Percentiles rank a stretch among this genome's conserved stretches.
Evolutionary conservation across 2,797 vertebrate genomes (phyloP).

Genomic region (Hippoglossus hippoglossus): DNA sequence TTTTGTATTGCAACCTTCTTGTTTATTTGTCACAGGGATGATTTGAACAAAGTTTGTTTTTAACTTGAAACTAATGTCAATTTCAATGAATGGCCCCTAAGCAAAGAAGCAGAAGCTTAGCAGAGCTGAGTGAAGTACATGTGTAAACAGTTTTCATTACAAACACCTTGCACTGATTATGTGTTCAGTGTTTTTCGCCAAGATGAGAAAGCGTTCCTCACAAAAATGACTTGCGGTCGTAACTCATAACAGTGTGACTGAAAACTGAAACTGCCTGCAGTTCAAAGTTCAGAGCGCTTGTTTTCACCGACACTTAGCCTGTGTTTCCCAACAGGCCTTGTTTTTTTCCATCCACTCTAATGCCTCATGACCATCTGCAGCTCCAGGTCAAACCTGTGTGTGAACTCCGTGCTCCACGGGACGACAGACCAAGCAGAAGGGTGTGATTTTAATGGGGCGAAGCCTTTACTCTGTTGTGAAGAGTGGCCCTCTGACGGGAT

Average conservation of each 20-base stretch:
- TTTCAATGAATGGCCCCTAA: neutral
- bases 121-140: neutral
- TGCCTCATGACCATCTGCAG: slow-evolving; percentile 65
- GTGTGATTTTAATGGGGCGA: slow-evolving; percentile 75
- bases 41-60: neutral
- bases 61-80: neutral
- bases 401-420: slow-evolving; percentile 62
- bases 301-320: slow-evolving; percentile 33
- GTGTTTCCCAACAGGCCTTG: slow-evolving; percentile 35
- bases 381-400: slow-evolving; percentile 37
- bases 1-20: neutral
- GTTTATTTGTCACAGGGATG: neutral
- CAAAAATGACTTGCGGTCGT: slow-evolving; percentile 6
- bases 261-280: slow-evolving; percentile 22
- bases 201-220: neutral
- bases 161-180: neutral
- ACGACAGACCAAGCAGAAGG: slow-evolving; percentile 72
- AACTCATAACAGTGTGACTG: slow-evolving; percentile 1
- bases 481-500: slow-evolving; percentile 65
- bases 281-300: slow-evolving; percentile 51
- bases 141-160: neutral
- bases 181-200: neutral
- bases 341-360: slow-evolving; percentile 7
- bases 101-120: neutral
- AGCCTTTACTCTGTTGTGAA: slow-evolving; percentile 67